Conservation (phyloP, 1,140 invertebrate species). For the Drosophila lowei region DNA sequence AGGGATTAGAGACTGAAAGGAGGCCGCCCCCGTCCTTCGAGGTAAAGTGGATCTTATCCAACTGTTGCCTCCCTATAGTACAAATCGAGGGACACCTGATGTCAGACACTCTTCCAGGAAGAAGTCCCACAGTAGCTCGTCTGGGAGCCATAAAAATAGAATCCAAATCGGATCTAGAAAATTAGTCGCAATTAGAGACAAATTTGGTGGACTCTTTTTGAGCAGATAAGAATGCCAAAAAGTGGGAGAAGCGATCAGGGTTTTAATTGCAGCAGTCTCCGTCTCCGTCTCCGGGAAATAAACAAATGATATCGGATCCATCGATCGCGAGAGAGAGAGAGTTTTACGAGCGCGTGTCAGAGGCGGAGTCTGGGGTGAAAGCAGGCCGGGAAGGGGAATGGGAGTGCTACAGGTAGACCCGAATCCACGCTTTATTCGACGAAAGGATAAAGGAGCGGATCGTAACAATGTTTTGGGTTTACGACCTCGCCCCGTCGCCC, state of each 20-base stretch:
- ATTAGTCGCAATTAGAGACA: constrained; percentile 69
- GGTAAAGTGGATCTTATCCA: constrained; percentile 15
- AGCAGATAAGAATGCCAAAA: constrained; percentile 34
- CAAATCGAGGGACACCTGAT: constrained; percentile 5
- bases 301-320: constrained; percentile 35
- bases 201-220: constrained; percentile 27
- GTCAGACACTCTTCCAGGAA: constrained; percentile 20
- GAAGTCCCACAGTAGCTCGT: constrained; percentile 36
- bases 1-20: constrained; percentile 1
- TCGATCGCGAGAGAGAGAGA: not conserved
- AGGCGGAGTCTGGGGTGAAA: constrained; percentile 31
- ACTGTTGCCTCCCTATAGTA: too few relatives aligned
- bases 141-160: constrained; percentile 29
- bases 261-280: constrained; percentile 45
- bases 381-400: constrained; percentile 11
- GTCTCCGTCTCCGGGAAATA: constrained; percentile 25
- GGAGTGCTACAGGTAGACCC: constrained; percentile 33
- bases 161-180: constrained; percentile 51
- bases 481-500: constrained; percentile 29
- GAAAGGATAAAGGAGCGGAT: constrained; percentile 60
- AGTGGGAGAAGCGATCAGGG: constrained; percentile 10
- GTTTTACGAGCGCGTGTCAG: constrained; percentile 69
- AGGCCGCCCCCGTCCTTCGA: constrained; percentile 1
- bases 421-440: constrained; percentile 37
- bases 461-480: constrained; percentile 55